A percentile compares a stretch with the other conserved stretches of the same genome.
These are phyloP conservation scores for Chaetodon trifascialis DNA, from an alignment of 2,113 vertebrate species.

Conservation along the genomic window DNA sequence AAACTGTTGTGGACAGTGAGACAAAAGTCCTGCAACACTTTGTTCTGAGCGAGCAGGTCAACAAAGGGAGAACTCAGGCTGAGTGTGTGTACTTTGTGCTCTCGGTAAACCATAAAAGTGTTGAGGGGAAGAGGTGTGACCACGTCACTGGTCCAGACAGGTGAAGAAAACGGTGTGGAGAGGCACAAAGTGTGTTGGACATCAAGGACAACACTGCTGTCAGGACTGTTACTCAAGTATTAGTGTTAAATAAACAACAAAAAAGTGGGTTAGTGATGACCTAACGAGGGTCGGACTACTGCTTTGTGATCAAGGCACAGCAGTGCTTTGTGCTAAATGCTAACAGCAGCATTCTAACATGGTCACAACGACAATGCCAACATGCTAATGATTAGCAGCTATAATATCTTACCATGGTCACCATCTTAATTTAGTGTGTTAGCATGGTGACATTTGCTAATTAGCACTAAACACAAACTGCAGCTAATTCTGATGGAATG, in stretches of 20 bases:
- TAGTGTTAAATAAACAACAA: neutral
- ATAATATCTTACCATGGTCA: too few relatives aligned
- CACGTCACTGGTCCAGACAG: constrained; percentile 21
- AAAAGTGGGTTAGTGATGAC: neutral
- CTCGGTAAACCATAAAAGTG: constrained; percentile 26
- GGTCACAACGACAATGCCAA: too few relatives aligned
- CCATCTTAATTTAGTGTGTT: too few relatives aligned
- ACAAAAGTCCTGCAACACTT: constrained; percentile 18
- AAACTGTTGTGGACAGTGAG: constrained; percentile 29
- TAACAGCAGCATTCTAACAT: too few relatives aligned
- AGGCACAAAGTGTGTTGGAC: neutral
- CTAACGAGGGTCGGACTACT: too few relatives aligned
- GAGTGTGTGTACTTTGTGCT: constrained; percentile 39
- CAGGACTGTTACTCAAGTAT: neutral
- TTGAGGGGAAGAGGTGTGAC: constrained; percentile 35
- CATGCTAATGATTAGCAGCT: too few relatives aligned
- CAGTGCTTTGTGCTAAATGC: too few relatives aligned
- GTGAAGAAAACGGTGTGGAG: constrained; percentile 27
- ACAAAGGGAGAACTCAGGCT: constrained; percentile 11
- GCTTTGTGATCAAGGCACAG: too few relatives aligned
- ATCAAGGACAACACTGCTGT: neutral
- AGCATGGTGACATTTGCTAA: too few relatives aligned
- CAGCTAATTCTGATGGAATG: too few relatives aligned
- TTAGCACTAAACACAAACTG: too few relatives aligned
- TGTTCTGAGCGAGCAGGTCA: constrained; percentile 42